Conservation (phyloP, 2,888 invertebrate species). For the Byasa hedistus region DNA sequence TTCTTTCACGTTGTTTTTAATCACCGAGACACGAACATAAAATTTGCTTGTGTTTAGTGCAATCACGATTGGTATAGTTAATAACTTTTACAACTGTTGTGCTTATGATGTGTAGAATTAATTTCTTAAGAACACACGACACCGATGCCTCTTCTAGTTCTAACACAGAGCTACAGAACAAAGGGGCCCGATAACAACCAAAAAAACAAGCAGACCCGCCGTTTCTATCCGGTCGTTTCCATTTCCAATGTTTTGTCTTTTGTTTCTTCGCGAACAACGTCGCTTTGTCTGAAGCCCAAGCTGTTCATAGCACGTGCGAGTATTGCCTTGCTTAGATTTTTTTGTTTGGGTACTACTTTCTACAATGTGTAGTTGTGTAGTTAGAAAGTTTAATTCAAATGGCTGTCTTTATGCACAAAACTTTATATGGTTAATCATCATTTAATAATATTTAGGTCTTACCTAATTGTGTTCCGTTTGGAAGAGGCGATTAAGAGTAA, state of each 20-base stretch:
- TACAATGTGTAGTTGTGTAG: not conserved
- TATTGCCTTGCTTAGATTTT: conserved; percentile 60
- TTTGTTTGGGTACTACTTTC: conserved; percentile 40
- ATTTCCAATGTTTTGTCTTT: conserved; percentile 63
- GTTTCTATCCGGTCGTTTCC: conserved; percentile 50
- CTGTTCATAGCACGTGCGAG: conserved; percentile 61
- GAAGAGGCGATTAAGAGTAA: too few relatives aligned
- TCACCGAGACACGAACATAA: too few relatives aligned
- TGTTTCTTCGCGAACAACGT: conserved; percentile 60
- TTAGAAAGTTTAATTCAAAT: too few relatives aligned
- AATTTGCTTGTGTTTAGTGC: too few relatives aligned
- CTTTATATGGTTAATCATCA: too few relatives aligned
- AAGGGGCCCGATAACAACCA: conserved; percentile 21
- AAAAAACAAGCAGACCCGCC: conserved; percentile 35
- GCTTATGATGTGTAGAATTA: not conserved
- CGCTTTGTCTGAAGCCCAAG: conserved; percentile 57
- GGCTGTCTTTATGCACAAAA: too few relatives aligned
- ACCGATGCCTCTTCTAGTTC: conserved; percentile 34
- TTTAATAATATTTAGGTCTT: too few relatives aligned
- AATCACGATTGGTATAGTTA: too few relatives aligned
- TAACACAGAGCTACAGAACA: conserved; percentile 38
- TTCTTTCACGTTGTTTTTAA: too few relatives aligned
- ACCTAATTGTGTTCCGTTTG: too few relatives aligned
- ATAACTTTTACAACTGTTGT: too few relatives aligned
- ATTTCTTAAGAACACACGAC: conserved; percentile 28